Evolutionary conservation across 1,140 invertebrate species (phyloP), one percentile per base, ranked within the genome.

Genomic region (Mizuhopecten yessoensis): DNA sequence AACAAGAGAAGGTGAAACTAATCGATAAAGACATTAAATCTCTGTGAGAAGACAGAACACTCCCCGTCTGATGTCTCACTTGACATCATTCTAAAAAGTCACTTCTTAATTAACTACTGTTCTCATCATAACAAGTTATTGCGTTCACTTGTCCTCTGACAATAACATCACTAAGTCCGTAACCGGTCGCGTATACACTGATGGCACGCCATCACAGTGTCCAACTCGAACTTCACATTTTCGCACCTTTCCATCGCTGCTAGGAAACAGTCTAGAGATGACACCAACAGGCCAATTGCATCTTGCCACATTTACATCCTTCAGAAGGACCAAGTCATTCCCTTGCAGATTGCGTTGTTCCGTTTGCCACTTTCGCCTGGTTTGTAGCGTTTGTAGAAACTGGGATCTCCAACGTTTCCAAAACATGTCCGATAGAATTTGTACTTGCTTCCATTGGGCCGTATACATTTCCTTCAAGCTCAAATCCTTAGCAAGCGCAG

Each of bases 371-470:
- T 57, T 57, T 57, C n/a, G n/a, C n/a, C n/a, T n/a, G n/a, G n/a
- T n/a, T n/a, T n/a, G n/a, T n/a, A n/a, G n/a, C n/a, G n/a, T n/a
- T n/a, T n/a, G n/a, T n/a, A n/a, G n/a, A n/a, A n/a, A n/a, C n/a
- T n/a, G n/a, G n/a, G n/a, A n/a, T n/a, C n/a, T n/a, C 92, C 91
- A 94, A 20, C 87, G 88, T 36, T 93, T 94, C 93, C 92, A 94
- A 75, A 93, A 94, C 23, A 87, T 91, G 34, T 93, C 87, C 3
- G 93, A 87, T 0, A 93, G 23, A 17, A 91, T 45, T 88, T 92
- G 91, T 0, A 92, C 93, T 45, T 92, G 90, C 34, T 91, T 93
- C 93, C 93, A 94, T 23, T 92, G 87, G 49, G 91, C 33, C 20
- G 17, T 23, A 39, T 93, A 90, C 29, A 94, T 91, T 0, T 92